A percentile compares a stretch with the other conserved stretches of the same genome.
Conservation (phyloP, 2,797 vertebrate genomes). For the Lophius americanus region DNA sequence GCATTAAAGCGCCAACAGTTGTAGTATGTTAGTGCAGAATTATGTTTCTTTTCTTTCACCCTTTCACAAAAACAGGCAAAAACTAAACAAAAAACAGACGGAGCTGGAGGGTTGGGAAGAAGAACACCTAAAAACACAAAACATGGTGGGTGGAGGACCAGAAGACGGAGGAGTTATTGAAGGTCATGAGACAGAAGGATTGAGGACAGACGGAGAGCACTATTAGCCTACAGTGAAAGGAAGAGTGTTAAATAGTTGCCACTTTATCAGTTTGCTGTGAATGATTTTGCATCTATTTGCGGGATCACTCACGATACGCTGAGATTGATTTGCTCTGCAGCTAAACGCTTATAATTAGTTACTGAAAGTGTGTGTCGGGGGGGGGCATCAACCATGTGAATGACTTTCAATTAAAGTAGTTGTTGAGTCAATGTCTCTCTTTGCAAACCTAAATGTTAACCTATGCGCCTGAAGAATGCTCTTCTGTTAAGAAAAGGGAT, state of each 20-base stretch:
- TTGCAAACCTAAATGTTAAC: too few relatives aligned
- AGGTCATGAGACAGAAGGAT: conserved; percentile 43
- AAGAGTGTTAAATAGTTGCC: conserved; percentile 61
- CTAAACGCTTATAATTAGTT: conserved; percentile 70
- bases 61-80: not conserved
- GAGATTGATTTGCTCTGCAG: conserved; percentile 72
- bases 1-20: conserved; percentile 3
- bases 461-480: not conserved
- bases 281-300: conserved; percentile 81
- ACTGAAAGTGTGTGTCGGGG: conserved; percentile 5
- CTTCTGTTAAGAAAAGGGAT: not conserved
- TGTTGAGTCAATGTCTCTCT: not conserved
- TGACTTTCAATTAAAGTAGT: conserved; percentile 46
- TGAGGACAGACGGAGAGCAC: conserved; percentile 59
- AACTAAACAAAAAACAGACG: conserved; percentile 1
- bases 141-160: not conserved
- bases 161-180: conserved; percentile 25
- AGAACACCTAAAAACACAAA: conserved; percentile 13
- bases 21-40: conserved; percentile 5
- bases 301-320: conserved; percentile 64
- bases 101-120: not conserved
- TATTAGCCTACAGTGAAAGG: conserved; percentile 66
- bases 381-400: conserved; percentile 36
- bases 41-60: conserved; percentile 8
- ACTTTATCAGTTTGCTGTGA: conserved; percentile 70